Evolutionary conservation across 2,113 vertebrate species (phyloP).

Genomic region (Oenanthe oenanthe): DNA sequence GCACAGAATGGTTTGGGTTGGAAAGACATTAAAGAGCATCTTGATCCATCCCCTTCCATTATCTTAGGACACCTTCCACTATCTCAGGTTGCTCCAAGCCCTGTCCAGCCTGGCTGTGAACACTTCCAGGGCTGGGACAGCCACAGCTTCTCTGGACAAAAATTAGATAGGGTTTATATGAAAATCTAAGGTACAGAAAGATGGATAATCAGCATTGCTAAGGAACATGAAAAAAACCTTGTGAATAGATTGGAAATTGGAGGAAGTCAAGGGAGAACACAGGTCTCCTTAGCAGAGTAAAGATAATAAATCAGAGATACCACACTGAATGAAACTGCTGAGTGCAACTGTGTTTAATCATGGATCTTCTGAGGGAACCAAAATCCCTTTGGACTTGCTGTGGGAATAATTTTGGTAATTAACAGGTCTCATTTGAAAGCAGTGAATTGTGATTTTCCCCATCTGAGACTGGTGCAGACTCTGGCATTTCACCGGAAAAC

Average conservation of each 20-base stretch:
- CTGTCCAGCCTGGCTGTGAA: accelerated
- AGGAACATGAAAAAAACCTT: neutral
- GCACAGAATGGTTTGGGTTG: neutral
- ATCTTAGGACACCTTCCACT: neutral
- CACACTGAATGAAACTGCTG: neutral
- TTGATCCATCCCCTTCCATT: neutral
- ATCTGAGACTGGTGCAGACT: neutral
- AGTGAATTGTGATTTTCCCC: neutral
- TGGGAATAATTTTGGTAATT: neutral
- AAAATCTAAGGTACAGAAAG: neutral
- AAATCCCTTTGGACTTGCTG: neutral
- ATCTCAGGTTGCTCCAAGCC: neutral
- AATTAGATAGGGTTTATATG: accelerated
- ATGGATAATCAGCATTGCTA: neutral
- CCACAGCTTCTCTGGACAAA: neutral
- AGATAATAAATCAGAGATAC: neutral
- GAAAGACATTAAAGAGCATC: neutral
- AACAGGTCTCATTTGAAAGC: neutral
- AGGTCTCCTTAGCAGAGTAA: neutral
- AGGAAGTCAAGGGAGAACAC: accelerated
- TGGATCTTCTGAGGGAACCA: neutral
- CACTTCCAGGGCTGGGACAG: neutral
- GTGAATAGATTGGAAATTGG: neutral
- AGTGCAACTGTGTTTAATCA: neutral
- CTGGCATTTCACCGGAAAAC: neutral